Base-by-base conservation (phyloP, 2,888 invertebrate genomes). In the Pediacus dermestoides region DNA sequence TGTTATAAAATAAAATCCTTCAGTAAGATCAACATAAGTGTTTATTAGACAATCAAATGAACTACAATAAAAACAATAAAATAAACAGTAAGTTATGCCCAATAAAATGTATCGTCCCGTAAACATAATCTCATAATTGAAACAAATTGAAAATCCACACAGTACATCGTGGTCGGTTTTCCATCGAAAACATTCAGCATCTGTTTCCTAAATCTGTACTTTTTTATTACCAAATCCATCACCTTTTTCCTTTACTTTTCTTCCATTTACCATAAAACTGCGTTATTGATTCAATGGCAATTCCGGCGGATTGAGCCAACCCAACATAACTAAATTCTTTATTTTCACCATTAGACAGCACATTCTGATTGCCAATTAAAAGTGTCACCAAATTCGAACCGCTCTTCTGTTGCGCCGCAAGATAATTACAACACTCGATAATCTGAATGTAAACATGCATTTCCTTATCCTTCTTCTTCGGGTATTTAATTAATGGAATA, bases 211-310 rank as follows among this genome's bases (percentile, higher is more conserved):
- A n/a, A n/a, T n/a, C n/a, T n/a, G n/a, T n/a, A n/a, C n/a, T n/a
- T n/a, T n/a, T n/a, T n/a, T n/a, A n/a, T n/a, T n/a, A n/a, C n/a
- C n/a, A 37, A 40, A 42, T 32, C 11, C 44, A 33, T 50, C 79
- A 81, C 67, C 80, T 78, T 53, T 78, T 79, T 56, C 77, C 78
- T 58, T 80, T 80, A 14, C 80, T 76, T 54, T 84, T 82, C 65
- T 88, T 88, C 85, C 90, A 92, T 70, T 88, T 89, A 30, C 79
- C 74, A 71, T 87, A 85, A 74, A 92, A 93, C 52, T 82, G 80
- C 53, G 81, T 81, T 53, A 92, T 85, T 60, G 84, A 81, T 67
- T 91, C 87, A 37, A 90, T 74, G 54, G 85, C 80, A 32, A 92
- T 82, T 11, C 91, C 90, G 43, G 86, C 85, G 28, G 86, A 77